Conservation (phyloP, 2,888 invertebrate genomes). For the Charanyca ferruginea region DNA sequence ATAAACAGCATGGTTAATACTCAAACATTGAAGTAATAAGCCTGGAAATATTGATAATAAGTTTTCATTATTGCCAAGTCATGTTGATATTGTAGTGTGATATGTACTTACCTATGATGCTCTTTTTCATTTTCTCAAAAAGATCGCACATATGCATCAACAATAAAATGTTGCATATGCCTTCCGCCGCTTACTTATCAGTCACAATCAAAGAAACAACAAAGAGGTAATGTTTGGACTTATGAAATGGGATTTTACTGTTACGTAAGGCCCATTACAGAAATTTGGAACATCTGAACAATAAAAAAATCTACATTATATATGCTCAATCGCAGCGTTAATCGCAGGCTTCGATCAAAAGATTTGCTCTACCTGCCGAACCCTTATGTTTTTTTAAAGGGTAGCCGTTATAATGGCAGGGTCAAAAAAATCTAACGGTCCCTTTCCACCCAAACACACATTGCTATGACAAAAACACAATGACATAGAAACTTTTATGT, state of each 20-base stretch:
- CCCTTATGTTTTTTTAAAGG: slow-evolving; percentile 85
- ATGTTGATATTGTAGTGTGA: not conserved
- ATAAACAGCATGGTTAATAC: not conserved
- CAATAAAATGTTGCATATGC: slow-evolving; percentile 57
- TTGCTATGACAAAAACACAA: slow-evolving; percentile 87
- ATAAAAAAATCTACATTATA: slow-evolving; percentile 77
- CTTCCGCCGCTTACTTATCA: slow-evolving; percentile 57
- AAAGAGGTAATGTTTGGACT: slow-evolving; percentile 58
- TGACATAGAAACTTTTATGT: slow-evolving; percentile 85
- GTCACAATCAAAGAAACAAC: slow-evolving; percentile 58
- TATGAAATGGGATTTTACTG: slow-evolving; percentile 74
- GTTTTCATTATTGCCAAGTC: not conserved
- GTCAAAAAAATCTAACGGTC: slow-evolving; percentile 87
- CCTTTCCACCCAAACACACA: slow-evolving; percentile 85
- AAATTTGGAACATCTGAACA: slow-evolving; percentile 77
- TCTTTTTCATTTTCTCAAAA: slow-evolving; percentile 6
- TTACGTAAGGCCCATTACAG: slow-evolving; percentile 75
- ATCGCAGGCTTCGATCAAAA: slow-evolving; percentile 84
- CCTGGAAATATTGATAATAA: not conserved
- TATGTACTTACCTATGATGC: not conserved
- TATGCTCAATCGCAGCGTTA: slow-evolving; percentile 80
- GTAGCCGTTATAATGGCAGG: slow-evolving; percentile 83
- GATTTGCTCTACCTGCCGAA: slow-evolving; percentile 87
- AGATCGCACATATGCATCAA: slow-evolving; percentile 36
- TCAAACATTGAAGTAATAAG: not conserved